These are phyloP conservation scores for Rhopalosiphum nymphaeae DNA, from an alignment of 2,888 invertebrate species.

Conservation along the genomic window DNA sequence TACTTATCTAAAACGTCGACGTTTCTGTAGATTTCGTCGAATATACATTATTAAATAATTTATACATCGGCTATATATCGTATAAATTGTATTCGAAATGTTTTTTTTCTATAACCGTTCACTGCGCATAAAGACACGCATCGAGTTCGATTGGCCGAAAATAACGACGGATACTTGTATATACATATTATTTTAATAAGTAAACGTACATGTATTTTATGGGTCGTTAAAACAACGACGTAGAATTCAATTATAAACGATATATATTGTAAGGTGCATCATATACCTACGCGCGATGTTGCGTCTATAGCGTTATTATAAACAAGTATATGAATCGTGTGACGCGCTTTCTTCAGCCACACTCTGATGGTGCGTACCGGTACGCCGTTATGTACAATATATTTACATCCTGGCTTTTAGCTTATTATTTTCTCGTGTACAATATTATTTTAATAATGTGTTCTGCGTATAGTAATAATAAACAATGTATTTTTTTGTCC, in stretches of 20 bases:
- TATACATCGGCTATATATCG: not conserved
- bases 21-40: not conserved
- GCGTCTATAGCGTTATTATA: conserved; percentile 4
- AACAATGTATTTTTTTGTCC: conserved; percentile 5
- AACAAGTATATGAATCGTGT: not conserved
- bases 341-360: not conserved
- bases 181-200: conserved; percentile 5
- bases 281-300: not conserved
- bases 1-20: conserved; percentile 20
- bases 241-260: conserved; percentile 57
- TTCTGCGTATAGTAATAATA: not conserved
- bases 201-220: conserved; percentile 31
- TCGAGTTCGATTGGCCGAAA: conserved; percentile 41
- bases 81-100: not conserved
- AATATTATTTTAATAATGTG: not conserved
- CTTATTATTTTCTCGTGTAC: not conserved
- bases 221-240: conserved; percentile 50
- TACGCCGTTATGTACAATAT: not conserved
- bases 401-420: not conserved
- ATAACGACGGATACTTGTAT: conserved; percentile 16
- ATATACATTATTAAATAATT: conserved; percentile 20
- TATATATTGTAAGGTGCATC: not conserved
- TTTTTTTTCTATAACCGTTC: conserved; percentile 18
- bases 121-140: conserved; percentile 14
- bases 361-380: not conserved